A percentile compares a stretch with the other conserved stretches of the same genome.
These are phyloP conservation scores for Phytoseiulus persimilis DNA, from an alignment of 2,888 invertebrate species.

Conservation along the genomic window DNA sequence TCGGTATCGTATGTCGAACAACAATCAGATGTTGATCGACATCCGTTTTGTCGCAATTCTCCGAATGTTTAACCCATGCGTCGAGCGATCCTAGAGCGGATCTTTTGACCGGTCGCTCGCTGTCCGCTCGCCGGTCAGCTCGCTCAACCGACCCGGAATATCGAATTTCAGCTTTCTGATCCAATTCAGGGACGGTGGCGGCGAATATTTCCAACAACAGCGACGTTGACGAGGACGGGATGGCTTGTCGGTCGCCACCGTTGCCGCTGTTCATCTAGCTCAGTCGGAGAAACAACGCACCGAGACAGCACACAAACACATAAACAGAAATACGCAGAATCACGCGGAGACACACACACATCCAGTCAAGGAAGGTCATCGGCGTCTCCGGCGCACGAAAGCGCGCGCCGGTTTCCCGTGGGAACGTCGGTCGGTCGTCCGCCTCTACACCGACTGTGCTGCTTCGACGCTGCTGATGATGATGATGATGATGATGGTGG, in stretches of 20 bases:
- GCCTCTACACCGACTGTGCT: neutral
- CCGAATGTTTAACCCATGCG: neutral
- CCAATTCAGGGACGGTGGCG: neutral
- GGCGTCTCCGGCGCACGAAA: neutral
- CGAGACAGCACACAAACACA: neutral
- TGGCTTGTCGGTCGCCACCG: neutral
- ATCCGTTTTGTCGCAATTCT: neutral
- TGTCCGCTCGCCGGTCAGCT: neutral
- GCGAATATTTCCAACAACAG: neutral
- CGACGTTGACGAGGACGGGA: neutral
- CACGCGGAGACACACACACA: neutral
- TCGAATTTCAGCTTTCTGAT: conserved; percentile 5
- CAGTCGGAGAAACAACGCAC: neutral
- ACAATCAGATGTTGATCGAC: neutral
- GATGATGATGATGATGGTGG: neutral
- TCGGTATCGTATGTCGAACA: neutral
- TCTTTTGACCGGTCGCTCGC: neutral
- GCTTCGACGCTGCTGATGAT: neutral
- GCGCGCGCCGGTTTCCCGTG: neutral
- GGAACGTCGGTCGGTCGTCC: neutral
- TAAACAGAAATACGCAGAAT: conserved; percentile 5
- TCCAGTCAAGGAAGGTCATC: neutral
- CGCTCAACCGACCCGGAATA: neutral
- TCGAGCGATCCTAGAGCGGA: neutral
- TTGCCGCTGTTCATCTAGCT: neutral